A percentile compares a stretch with the other conserved stretches of the same genome.
Evolutionary conservation across 2,797 vertebrate species (phyloP).

Genomic region (Sebastolobus altivelis): DNA sequence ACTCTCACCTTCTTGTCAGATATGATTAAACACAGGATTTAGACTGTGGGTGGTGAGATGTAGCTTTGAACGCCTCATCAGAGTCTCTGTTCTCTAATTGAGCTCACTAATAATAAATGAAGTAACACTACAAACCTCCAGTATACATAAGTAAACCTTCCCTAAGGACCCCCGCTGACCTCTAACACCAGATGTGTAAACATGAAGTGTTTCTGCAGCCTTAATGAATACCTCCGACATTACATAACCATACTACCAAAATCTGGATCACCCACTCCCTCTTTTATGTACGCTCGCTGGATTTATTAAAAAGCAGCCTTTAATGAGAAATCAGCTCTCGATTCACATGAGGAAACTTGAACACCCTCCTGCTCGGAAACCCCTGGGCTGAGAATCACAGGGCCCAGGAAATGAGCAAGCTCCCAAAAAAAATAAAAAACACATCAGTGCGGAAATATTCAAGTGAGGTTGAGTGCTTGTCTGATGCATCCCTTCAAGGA

Average conservation of each 20-base stretch:
- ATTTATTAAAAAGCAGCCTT: constrained; percentile 68
- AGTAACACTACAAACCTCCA: neutral
- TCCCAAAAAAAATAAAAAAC: neutral
- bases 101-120: neutral
- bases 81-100: neutral
- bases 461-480: constrained; percentile 44
- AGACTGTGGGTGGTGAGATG: neutral
- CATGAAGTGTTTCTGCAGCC: constrained; percentile 6
- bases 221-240: constrained; percentile 39
- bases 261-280: constrained; percentile 56
- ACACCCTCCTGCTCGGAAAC: constrained; percentile 70
- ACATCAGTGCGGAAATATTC: constrained; percentile 34
- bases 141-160: neutral
- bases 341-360: constrained; percentile 73
- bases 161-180: constrained; percentile 11
- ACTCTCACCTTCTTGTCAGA: neutral
- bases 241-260: constrained; percentile 55
- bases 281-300: constrained; percentile 60
- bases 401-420: constrained; percentile 57
- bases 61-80: neutral
- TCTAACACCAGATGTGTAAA: constrained; percentile 21
- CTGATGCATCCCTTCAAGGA: constrained; percentile 37
- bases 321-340: constrained; percentile 73
- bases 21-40: neutral
- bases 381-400: constrained; percentile 61